Conservation (phyloP, 2,888 invertebrate species). For the Eretmocerus hayati region DNA sequence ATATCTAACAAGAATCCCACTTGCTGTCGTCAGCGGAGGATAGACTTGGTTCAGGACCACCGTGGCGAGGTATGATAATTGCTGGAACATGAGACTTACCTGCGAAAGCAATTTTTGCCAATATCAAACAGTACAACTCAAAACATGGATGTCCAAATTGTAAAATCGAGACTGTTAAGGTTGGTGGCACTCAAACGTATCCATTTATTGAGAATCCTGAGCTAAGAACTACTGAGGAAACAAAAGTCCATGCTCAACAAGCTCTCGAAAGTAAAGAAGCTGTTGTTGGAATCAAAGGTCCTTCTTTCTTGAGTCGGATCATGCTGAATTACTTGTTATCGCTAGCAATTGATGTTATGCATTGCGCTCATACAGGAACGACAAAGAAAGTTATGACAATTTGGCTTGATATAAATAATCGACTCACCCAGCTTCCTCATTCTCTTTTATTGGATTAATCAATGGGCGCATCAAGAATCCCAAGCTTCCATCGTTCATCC, state of each 20-base stretch:
- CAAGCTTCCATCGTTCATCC: neutral
- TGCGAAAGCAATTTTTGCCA: conserved; percentile 17
- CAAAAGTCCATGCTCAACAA: neutral
- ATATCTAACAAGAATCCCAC: no score
- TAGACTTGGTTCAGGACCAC: no score
- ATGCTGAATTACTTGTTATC: neutral
- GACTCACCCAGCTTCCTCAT: neutral
- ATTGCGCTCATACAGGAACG: neutral
- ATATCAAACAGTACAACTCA: neutral
- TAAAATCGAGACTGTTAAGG: neutral
- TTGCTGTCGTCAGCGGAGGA: no score
- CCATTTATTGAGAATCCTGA: neutral
- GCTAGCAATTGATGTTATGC: neutral
- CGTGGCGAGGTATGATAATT: conserved; percentile 5
- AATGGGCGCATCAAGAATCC: neutral
- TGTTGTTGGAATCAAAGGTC: neutral
- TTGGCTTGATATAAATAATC: neutral
- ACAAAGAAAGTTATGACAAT: conserved; percentile 1
- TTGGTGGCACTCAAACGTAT: neutral
- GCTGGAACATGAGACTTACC: conserved; percentile 16
- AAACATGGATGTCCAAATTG: neutral
- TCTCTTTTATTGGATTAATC: neutral
- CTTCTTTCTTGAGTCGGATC: neutral
- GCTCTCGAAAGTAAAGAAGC: neutral
- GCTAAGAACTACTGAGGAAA: conserved; percentile 2